Percentiles rank a stretch among this genome's conserved stretches.
These are phyloP conservation scores for Felis chaus DNA, from an alignment of 2,113 vertebrate genomes.

Conservation along the genomic window DNA sequence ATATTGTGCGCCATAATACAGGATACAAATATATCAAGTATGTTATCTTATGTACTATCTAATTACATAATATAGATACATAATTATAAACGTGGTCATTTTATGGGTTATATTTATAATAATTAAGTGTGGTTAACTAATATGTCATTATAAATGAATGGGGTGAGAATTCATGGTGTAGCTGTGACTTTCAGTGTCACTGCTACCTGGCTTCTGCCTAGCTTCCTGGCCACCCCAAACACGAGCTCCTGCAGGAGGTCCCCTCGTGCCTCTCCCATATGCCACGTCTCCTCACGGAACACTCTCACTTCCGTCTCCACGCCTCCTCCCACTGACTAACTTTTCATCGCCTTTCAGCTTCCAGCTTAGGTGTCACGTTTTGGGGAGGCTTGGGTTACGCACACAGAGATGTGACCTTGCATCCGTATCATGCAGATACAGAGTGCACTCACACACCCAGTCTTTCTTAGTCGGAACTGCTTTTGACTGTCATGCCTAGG, in stretches of 20 bases:
- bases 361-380: background rate
- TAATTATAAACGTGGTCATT: background rate
- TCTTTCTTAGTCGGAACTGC: background rate
- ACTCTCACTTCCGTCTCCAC: background rate
- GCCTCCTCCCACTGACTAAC: background rate
- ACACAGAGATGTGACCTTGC: background rate
- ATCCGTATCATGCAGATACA: background rate
- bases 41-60: background rate
- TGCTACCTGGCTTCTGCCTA: background rate
- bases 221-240: background rate
- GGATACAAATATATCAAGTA: background rate
- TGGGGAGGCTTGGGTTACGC: background rate
- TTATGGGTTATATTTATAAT: background rate
- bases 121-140: background rate
- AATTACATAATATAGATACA: background rate
- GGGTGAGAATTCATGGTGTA: background rate
- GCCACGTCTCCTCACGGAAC: background rate
- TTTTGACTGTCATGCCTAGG: background rate
- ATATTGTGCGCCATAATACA: background rate
- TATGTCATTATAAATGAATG: background rate
- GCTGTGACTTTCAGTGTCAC: background rate
- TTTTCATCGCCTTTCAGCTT: background rate
- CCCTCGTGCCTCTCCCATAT: background rate
- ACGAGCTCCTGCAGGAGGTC: background rate
- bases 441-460: background rate